Evolutionary conservation across 2,888 invertebrate genomes (phyloP).

Genomic region (Coenonympha arcania): DNA sequence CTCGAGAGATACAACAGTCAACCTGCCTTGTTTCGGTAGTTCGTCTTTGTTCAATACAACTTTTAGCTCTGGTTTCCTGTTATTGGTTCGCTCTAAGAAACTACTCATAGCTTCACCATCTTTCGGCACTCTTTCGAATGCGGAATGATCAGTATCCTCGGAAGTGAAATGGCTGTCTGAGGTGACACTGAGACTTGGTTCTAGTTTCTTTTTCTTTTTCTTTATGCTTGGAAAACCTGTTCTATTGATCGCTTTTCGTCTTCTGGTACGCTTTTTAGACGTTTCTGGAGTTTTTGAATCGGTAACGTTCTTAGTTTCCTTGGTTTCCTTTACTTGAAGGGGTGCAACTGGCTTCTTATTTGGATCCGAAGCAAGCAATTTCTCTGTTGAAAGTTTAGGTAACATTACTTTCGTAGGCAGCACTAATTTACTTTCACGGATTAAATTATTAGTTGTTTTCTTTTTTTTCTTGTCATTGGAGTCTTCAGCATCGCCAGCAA

Average conservation of each 20-base stretch:
- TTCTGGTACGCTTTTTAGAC: constrained; percentile 69
- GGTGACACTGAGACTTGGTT: constrained; percentile 40
- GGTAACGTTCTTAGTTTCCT: constrained; percentile 40
- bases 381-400: constrained; percentile 62
- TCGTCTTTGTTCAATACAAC: constrained; percentile 69
- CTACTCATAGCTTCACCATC: constrained; percentile 79
- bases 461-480: constrained; percentile 61
- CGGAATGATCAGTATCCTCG: constrained; percentile 62
- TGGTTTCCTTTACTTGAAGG: constrained; percentile 48
- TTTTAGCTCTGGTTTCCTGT: constrained; percentile 63
- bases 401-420: constrained; percentile 56
- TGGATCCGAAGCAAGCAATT: constrained; percentile 43
- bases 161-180: constrained; percentile 59
- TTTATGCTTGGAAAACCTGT: constrained; percentile 91
- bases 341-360: constrained; percentile 41
- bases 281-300: constrained; percentile 45
- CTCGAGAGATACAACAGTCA: constrained; percentile 76
- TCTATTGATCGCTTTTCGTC: constrained; percentile 86
- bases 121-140: constrained; percentile 80
- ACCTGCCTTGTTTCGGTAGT: constrained; percentile 68
- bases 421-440: constrained; percentile 66
- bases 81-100: constrained; percentile 76
- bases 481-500: constrained; percentile 53
- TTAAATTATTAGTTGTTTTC: constrained; percentile 55
- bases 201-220: constrained; percentile 83